Conservation (phyloP, 2,113 vertebrate species). For the Eudyptes chrysolophus region DNA sequence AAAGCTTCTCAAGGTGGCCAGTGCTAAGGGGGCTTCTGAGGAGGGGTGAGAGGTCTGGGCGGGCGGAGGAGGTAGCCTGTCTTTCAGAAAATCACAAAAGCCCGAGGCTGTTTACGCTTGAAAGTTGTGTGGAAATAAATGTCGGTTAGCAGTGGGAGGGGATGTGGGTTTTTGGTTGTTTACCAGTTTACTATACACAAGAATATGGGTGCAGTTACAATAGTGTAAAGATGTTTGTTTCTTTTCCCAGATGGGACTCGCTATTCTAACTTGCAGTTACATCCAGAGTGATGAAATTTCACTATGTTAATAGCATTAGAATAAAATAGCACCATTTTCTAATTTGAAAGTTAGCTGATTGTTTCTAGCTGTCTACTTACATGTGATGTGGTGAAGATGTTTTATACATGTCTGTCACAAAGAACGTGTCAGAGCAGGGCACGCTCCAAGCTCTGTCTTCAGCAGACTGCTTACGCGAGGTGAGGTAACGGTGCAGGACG, state of each 20-base stretch:
- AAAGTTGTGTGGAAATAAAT: not conserved
- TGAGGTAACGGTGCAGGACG: rapidly evolving
- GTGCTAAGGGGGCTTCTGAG: not conserved
- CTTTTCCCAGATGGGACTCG: not conserved
- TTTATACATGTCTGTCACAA: no score
- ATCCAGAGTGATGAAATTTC: not conserved
- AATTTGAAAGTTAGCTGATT: not conserved
- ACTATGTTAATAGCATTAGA: not conserved
- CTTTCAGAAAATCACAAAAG: not conserved
- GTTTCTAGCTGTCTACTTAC: not conserved
- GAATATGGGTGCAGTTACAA: not conserved
- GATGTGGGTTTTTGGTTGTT: not conserved
- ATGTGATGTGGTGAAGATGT: not conserved
- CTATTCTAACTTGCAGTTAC: not conserved
- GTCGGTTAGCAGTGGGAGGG: not conserved
- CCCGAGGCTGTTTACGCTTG: not conserved
- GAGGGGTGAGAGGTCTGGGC: not conserved
- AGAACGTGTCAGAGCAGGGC: not conserved
- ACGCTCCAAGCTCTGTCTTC: not conserved
- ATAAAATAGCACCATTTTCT: not conserved
- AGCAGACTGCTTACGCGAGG: not conserved
- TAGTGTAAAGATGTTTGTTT: not conserved
- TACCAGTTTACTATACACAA: not conserved
- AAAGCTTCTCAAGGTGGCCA: not conserved
- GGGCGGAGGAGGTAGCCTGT: not conserved